A percentile compares a stretch with the other conserved stretches of the same genome.
Conservation (phyloP, 2,888 invertebrate genomes). For the Thera obeliscata region DNA sequence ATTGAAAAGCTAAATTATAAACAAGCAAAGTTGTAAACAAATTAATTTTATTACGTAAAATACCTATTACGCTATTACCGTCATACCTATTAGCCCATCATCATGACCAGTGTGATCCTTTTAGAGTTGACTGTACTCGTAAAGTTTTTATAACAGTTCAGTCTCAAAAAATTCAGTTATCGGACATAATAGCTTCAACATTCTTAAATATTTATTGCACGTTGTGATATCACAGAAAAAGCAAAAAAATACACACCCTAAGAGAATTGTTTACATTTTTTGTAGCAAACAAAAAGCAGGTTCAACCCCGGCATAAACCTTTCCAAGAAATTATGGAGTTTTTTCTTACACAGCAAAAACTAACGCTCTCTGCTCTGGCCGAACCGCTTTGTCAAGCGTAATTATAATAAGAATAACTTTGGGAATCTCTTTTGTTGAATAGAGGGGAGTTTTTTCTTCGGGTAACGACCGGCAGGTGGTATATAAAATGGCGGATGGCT, state of each 20-base stretch:
- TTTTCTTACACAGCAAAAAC: constrained; percentile 72
- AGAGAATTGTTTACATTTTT: constrained; percentile 80
- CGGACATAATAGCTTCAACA: not conserved
- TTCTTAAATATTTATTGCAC: constrained; percentile 12
- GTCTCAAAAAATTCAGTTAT: not conserved
- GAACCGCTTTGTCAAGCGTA: constrained; percentile 75
- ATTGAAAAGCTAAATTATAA: no score
- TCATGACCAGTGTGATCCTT: not conserved
- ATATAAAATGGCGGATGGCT: constrained; percentile 73
- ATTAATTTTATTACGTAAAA: no score
- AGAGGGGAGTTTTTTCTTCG: constrained; percentile 78
- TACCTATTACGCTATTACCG: no score
- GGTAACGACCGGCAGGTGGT: constrained; percentile 83
- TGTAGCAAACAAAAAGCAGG: constrained; percentile 61
- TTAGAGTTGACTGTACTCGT: not conserved
- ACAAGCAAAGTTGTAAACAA: no score
- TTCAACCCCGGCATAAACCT: constrained; percentile 60
- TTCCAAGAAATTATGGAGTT: constrained; percentile 65
- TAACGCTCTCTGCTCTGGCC: constrained; percentile 65
- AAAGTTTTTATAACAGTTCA: no score
- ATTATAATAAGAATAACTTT: constrained; percentile 82
- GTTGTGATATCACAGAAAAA: constrained; percentile 2
- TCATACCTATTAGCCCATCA: no score
- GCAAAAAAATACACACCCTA: constrained; percentile 24
- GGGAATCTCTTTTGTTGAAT: constrained; percentile 77